Evolutionary conservation across 2,113 vertebrate species (phyloP), one percentile per base, ranked within the genome.

Genomic region (Zosterops pallidus): DNA sequence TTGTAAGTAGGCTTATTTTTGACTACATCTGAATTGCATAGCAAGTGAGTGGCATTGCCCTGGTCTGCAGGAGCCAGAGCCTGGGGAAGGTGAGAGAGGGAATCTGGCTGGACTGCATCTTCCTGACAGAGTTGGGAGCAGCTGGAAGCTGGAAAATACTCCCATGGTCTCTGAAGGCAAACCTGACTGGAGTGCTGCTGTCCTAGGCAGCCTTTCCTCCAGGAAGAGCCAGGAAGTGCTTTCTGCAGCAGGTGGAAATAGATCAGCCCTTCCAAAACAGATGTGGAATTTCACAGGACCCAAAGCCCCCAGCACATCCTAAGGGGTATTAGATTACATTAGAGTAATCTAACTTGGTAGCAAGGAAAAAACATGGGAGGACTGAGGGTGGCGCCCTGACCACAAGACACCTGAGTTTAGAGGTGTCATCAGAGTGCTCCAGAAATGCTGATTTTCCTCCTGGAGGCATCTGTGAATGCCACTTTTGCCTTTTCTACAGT

Each of bases 111-210:
- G 20, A 63, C 35, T 24, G 8, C 6, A 0, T 62, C 42, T 35
- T 52, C 31, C 46, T 74, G 68, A 12, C 33, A 52, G 49, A 25
- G 11, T 0, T 86, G 72, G 52, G 35, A 81, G 55, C 59, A 76
- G 33, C 42, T 7, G 1, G 31, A 19, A 91, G 37, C 41, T 81
- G 44, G 18, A 53, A 53, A 47, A 17, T 25, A 2, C 5, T 92
- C 20, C 62, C 0, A 0, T 60, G 44, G 28, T 62, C 14, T 42
- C 60, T 1, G 0, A 56, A 88, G 49, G 19, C 6, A 11, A 82
- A 50, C 14, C 22, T 33, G 25, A 23, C 23, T 19, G 14, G 20
- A 44, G 6, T 56, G 31, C 35, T 77, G 37, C 47, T 44, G 24
- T 37, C n/a, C 52, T 3, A 5, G 52, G 46, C 55, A 84, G 55